Evolutionary conservation across 2,888 invertebrate genomes (phyloP).

Genomic region (Cartodere bifasciata): DNA sequence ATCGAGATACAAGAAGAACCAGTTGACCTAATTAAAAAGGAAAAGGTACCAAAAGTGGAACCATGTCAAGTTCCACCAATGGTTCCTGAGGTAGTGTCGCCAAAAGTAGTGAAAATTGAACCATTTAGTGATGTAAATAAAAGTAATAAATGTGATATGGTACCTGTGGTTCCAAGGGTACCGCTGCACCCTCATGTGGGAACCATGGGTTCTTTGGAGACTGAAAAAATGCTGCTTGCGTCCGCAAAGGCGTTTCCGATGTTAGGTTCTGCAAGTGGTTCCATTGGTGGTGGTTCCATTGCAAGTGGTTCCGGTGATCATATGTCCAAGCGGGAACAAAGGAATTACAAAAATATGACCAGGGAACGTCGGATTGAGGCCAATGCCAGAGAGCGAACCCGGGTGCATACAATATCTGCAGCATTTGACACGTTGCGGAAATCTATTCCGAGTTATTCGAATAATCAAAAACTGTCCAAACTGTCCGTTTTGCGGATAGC

Average conservation of each 20-base stretch:
- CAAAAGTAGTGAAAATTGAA: conserved; percentile 8
- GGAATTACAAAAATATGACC: conserved; percentile 94
- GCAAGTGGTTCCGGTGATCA: too few relatives aligned
- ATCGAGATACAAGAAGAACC: conserved; percentile 19
- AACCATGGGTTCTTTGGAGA: conserved; percentile 21
- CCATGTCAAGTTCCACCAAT: too few relatives aligned
- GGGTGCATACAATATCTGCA: conserved; percentile 91
- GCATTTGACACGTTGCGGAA: conserved; percentile 81
- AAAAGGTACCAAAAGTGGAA: too few relatives aligned
- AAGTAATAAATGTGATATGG: neutral
- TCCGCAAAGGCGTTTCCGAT: conserved; percentile 27
- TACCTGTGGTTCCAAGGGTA: conserved; percentile 17
- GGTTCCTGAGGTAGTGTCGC: too few relatives aligned
- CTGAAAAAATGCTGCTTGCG: conserved; percentile 25
- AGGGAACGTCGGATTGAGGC: conserved; percentile 86
- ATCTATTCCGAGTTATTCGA: conserved; percentile 81
- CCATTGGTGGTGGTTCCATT: neutral
- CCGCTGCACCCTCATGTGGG: conserved; percentile 26
- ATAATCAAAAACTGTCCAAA: conserved; percentile 88
- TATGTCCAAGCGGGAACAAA: conserved; percentile 41
- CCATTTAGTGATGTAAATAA: conserved; percentile 13
- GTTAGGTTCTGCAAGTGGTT: conserved; percentile 13
- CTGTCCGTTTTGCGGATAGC: conserved; percentile 85
- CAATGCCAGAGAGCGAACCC: conserved; percentile 81
- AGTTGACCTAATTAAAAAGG: conserved; percentile 24